These are phyloP conservation scores for Dasyornis broadbenti DNA, from an alignment of 2,113 vertebrate genomes.

Conservation along the genomic window DNA sequence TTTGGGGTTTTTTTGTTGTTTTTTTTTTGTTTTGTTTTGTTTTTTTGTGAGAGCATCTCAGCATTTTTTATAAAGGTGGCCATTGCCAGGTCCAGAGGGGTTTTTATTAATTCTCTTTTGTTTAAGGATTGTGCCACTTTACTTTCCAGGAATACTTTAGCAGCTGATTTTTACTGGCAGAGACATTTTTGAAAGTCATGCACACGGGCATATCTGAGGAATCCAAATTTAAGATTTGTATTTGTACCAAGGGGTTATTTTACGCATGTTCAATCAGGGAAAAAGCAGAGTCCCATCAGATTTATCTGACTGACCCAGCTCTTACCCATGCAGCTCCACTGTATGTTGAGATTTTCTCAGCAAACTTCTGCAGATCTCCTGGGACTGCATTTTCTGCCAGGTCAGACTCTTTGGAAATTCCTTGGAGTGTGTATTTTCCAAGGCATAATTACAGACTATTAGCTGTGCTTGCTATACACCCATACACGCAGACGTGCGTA, in stretches of 20 bases:
- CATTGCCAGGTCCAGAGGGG: rapidly evolving
- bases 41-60: not conserved
- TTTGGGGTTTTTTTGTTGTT: no score
- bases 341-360: not conserved
- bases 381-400: constrained; percentile 27
- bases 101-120: not conserved
- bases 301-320: not conserved
- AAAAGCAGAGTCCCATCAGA: not conserved
- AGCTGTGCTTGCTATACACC: constrained; percentile 20
- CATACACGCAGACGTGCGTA: constrained; percentile 27
- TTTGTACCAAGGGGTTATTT: not conserved
- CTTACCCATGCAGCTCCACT: not conserved
- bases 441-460: constrained; percentile 52
- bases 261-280: not conserved
- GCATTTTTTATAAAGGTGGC: not conserved
- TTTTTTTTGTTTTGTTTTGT: no score
- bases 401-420: constrained; percentile 55
- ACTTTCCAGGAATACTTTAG: constrained; percentile 29
- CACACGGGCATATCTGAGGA: not conserved
- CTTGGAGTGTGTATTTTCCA: constrained; percentile 51
- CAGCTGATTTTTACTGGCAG: not conserved
- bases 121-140: not conserved
- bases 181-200: not conserved
- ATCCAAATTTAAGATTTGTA: not conserved
- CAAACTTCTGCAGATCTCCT: constrained; percentile 15